Base-by-base conservation (phyloP, 2,113 vertebrate species). In the Sprattus sprattus region DNA sequence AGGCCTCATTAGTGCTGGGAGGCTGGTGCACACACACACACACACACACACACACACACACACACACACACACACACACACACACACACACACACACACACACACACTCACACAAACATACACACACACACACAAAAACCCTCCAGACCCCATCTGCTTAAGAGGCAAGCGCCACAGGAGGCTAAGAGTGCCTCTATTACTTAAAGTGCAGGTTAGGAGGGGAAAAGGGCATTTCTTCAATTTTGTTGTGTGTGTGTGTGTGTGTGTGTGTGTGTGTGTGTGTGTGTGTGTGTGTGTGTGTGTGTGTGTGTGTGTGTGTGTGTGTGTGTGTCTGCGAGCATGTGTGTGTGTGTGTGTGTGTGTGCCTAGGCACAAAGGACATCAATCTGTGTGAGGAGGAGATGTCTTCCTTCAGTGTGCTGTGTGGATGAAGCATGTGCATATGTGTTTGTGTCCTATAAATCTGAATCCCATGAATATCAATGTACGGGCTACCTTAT, bases 151-250 rank as follows among this genome's bases (percentile, higher is more conserved):
- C 71, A 78, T 78, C 71, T 78, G 71, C 71, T 39, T 78, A 39
- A 78, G 71, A 78, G 71, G 28, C 71, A 39, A 78, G 10, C 71
- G 3, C 71, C 25, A 78, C 71, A 78, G 71, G 71, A 78, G 71
- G 71, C 71, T 44, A 78, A 78, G 71, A 78, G 71, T 78, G 11
- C 71, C 71, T 39, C 71, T 78, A 78, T 78, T 78, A 78, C 71
- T 39, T 78, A 78, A 78, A 78, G 71, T 78, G 71, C 71, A 78
- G 32, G 28, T 78, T 78, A 32, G 39, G 71, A 32, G 25, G 13
- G 67, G 71, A 32, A 15, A 39, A 11, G 32, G 32, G 71, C 71
- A 78, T 78, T 44, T 44, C 6, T 78, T 78, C 32, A 78, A 18
- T 49, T 9, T 49, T 9, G 47, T 9, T 64, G 1, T 5, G 15